Percentiles rank a stretch among this genome's conserved stretches.
phyloP scores from a whole-genome alignment of 2,888 invertebrate species.

The Myopa testacea region DNA sequence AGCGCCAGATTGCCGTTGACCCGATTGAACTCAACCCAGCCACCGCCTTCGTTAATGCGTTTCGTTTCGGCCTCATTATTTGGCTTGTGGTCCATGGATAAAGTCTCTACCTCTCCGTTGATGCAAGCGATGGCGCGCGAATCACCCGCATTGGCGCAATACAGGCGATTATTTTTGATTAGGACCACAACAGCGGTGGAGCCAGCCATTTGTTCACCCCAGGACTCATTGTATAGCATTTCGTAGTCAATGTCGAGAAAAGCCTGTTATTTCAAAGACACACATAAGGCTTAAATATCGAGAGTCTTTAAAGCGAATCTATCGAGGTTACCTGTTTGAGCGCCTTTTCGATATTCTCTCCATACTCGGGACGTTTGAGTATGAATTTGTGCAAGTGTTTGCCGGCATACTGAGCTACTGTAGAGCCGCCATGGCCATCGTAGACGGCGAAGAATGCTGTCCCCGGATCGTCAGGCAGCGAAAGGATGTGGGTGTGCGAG shows the following conservation, averaged over 20 bases:
- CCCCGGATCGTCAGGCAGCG: constrained; percentile 91
- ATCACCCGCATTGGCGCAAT: constrained; percentile 98
- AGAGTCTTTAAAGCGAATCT: constrained; percentile 46
- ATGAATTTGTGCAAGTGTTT: constrained; percentile 95
- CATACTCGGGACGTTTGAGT: constrained; percentile 84
- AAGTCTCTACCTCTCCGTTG: constrained; percentile 75
- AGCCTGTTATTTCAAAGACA: constrained; percentile 71
- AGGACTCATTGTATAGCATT: constrained; percentile 88
- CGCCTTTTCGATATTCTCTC: constrained; percentile 84
- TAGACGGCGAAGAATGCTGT: constrained; percentile 97
- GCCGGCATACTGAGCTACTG: constrained; percentile 94
- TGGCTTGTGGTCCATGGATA: constrained; percentile 97
- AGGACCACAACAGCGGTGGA: constrained; percentile 91
- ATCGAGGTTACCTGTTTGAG: constrained; percentile 77
- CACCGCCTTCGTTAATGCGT: constrained; percentile 93
- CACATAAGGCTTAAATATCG: constrained; percentile 5
- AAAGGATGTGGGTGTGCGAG: constrained; percentile 95
- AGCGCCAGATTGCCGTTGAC: constrained; percentile 98
- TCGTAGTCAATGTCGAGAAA: constrained; percentile 93
- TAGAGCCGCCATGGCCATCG: constrained; percentile 79
- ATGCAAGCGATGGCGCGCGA: constrained; percentile 94
- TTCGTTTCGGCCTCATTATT: constrained; percentile 87
- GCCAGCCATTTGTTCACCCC: constrained; percentile 93
- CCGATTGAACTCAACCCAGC: constrained; percentile 96
- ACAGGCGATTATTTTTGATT: constrained; percentile 85